Percentiles rank a stretch among this genome's conserved stretches.
phyloP scores from a whole-genome alignment of 1,140 invertebrate genomes.

The Hydropsyche tenuis region DNA sequence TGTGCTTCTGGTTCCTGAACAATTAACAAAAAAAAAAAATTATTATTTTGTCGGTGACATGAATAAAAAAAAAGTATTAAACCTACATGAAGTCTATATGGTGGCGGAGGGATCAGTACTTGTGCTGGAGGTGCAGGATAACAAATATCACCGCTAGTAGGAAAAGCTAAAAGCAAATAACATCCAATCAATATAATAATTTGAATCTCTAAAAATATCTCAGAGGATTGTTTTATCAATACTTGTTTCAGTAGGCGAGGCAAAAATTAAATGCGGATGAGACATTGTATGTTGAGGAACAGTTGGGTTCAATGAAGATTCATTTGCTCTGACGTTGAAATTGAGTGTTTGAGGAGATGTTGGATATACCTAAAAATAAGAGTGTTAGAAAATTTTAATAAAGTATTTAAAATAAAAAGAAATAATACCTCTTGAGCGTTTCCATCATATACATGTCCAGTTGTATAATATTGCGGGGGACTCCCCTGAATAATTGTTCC shows the following conservation, averaged over 20 bases:
- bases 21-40: not conserved
- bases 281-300: not conserved
- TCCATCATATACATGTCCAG: slow-evolving; percentile 19
- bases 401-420: not conserved
- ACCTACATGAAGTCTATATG: slow-evolving; percentile 25
- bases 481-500: not conserved
- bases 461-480: slow-evolving; percentile 4
- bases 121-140: slow-evolving; percentile 10
- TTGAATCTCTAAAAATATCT: not conserved
- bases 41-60: no score
- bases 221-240: not conserved
- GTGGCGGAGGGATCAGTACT: slow-evolving; percentile 12
- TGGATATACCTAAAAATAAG: slow-evolving; percentile 22
- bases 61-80: not conserved
- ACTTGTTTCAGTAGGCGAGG: slow-evolving; percentile 2
- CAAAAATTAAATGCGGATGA: slow-evolving; percentile 29
- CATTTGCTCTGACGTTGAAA: slow-evolving; percentile 4
- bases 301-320: not conserved
- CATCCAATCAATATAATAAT: not conserved
- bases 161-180: slow-evolving; percentile 6
- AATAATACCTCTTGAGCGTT: slow-evolving; percentile 16
- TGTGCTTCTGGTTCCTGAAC: slow-evolving; percentile 26
- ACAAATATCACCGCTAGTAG: slow-evolving; percentile 16
- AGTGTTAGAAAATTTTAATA: not conserved
- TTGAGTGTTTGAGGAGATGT: not conserved